Evolutionary conservation across 1,140 invertebrate genomes (phyloP), one percentile per base, ranked within the genome.

Genomic region (Ooceraea biroi): DNA sequence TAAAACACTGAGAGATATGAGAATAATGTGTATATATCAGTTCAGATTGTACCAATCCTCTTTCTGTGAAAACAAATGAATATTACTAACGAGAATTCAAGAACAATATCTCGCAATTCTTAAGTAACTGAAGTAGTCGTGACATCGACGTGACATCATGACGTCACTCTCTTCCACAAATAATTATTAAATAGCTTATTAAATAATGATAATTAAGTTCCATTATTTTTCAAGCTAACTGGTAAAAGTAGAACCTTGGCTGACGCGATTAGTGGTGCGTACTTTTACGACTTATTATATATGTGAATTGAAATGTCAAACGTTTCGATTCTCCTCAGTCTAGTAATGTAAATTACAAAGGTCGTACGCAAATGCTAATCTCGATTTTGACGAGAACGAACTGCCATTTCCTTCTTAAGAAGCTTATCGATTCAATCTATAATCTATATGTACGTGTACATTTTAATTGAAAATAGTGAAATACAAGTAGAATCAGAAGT

Each of bases 161-260:
- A 65, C 41, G 11, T 11, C 30, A 63, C 11, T 14, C 36, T 22
- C 0, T 17, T 44, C 41, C 27, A 0, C 36, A 19, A 55, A 7
- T n/a, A 65, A 19, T 78, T 12, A 55, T 78, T 41, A 19, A 78
- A 78, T 68, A 68, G 7, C 36, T 63, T 19, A 77, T 61, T 68
- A 27, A 66, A 22, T 69, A 36, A 36, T 7, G 36, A 36, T 68
- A 36, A 36, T 36, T 36, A 3, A 36, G 7, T 36, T 36, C 36
- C n/a, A 10, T 7, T n/a, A n/a, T n/a, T n/a, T 11, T 63, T 52
- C 46, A 22, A 0, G 2, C n/a, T n/a, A n/a, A n/a, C n/a, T n/a
- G n/a, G n/a, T n/a, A n/a, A n/a, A n/a, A n/a, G n/a, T n/a, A n/a
- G n/a, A n/a, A n/a, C n/a, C n/a, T n/a, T n/a, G n/a, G n/a, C n/a